These are phyloP conservation scores for Geodia barretti DNA, from an alignment of 37 sponge, comb jelly and placozoan genomes.

Conservation along the genomic window DNA sequence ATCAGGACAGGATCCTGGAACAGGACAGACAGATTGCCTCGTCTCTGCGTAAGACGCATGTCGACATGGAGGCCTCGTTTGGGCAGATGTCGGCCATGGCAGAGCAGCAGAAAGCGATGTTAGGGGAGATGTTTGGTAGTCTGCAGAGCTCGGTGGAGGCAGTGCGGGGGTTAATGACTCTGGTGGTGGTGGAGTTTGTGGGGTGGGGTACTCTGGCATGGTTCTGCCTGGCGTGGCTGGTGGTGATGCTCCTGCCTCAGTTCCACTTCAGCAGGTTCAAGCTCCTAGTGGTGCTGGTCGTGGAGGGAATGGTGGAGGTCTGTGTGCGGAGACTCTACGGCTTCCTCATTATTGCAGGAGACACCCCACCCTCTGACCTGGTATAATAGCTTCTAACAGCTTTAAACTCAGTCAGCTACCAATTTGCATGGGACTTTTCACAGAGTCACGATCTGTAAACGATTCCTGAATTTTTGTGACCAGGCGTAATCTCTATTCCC, in stretches of 20 bases:
- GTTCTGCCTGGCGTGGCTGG: constrained; percentile 16
- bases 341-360: constrained; percentile 1
- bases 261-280: constrained; percentile 39
- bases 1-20: constrained; percentile 50
- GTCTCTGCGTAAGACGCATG: constrained; percentile 13
- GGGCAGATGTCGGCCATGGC: constrained; percentile 43
- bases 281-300: constrained; percentile 34
- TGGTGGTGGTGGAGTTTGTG: constrained; percentile 40
- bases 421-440: background rate
- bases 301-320: constrained; percentile 21
- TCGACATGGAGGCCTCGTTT: constrained; percentile 20
- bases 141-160: constrained; percentile 25
- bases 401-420: background rate
- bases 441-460: background rate
- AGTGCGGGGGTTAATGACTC: constrained; percentile 37
- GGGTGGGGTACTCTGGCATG: constrained; percentile 28
- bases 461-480: background rate
- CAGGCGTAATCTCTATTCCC: background rate
- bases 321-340: constrained; percentile 18
- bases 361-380: background rate
- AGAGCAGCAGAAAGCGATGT: constrained; percentile 43
- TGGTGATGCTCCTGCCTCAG: constrained; percentile 47
- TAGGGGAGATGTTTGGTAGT: constrained; percentile 21
- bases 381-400: no score
- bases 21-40: constrained; percentile 51